phyloP scores from a whole-genome alignment of 2,888 invertebrate species.

The Orthosia gracilis region DNA sequence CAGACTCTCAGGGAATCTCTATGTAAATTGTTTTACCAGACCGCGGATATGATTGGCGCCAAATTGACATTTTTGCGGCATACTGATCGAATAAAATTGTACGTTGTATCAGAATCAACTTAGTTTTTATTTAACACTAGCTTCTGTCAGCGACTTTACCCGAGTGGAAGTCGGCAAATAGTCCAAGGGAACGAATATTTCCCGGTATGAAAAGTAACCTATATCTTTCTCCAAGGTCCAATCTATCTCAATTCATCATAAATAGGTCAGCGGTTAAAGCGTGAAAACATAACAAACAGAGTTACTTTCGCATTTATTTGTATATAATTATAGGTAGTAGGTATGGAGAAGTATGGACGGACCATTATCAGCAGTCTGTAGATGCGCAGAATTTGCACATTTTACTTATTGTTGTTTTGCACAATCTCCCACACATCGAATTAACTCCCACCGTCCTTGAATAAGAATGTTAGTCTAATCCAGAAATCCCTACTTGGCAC shows the following conservation, averaged over 20 bases:
- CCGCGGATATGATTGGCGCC: constrained; percentile 68
- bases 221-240: too few relatives aligned
- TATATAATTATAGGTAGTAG: too few relatives aligned
- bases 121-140: background rate
- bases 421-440: constrained; percentile 34
- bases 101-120: background rate
- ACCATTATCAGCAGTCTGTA: constrained; percentile 12
- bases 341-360: too few relatives aligned
- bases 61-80: constrained; percentile 54
- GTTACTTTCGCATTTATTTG: too few relatives aligned
- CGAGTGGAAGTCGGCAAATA: too few relatives aligned
- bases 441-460: constrained; percentile 49
- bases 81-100: constrained; percentile 40
- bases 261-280: too few relatives aligned
- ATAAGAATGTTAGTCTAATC: constrained; percentile 63
- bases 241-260: too few relatives aligned
- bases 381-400: constrained; percentile 5
- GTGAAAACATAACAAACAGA: too few relatives aligned
- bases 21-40: constrained; percentile 76
- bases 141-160: too few relatives aligned
- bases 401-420: constrained; percentile 21
- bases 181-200: too few relatives aligned
- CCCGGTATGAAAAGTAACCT: too few relatives aligned
- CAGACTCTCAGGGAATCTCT: constrained; percentile 68
- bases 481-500: constrained; percentile 67